Evolutionary conservation across 37 sponge, comb jelly and placozoan species (phyloP).

Genomic region (Aplysina aerophoba): DNA sequence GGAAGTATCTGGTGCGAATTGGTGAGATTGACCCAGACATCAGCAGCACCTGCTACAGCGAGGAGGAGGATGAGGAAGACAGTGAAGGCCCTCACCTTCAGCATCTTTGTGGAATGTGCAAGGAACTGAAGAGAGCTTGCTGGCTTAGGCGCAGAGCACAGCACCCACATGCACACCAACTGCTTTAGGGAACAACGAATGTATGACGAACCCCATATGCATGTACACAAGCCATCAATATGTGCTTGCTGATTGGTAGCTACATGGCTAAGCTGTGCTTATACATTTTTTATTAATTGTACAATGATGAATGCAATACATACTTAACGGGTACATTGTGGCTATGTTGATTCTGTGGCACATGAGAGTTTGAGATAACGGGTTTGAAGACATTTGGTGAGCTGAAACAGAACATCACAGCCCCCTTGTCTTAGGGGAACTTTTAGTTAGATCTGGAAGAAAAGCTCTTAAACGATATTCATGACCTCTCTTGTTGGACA

Average conservation of each 20-base stretch:
- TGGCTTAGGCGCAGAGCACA: not conserved
- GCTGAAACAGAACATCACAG: not conserved
- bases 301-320: no score
- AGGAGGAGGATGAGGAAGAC: not conserved
- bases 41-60: no score
- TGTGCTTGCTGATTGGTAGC: no score
- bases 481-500: not conserved
- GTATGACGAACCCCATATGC: no score
- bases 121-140: conserved; percentile 14
- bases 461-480: conserved; percentile 31
- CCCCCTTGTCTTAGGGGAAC: not conserved
- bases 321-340: no score
- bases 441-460: not conserved
- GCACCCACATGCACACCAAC: not conserved
- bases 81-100: conserved; percentile 7
- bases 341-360: no score
- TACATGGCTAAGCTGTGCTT: no score
- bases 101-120: conserved; percentile 23
- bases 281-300: no score
- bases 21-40: not conserved
- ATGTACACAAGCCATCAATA: no score
- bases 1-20: not conserved
- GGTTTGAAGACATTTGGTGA: no score
- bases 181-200: no score
- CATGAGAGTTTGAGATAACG: no score